Evolutionary conservation across 1,140 invertebrate species (phyloP), one percentile per base, ranked within the genome.

Genomic region (Camponotus vicinus): DNA sequence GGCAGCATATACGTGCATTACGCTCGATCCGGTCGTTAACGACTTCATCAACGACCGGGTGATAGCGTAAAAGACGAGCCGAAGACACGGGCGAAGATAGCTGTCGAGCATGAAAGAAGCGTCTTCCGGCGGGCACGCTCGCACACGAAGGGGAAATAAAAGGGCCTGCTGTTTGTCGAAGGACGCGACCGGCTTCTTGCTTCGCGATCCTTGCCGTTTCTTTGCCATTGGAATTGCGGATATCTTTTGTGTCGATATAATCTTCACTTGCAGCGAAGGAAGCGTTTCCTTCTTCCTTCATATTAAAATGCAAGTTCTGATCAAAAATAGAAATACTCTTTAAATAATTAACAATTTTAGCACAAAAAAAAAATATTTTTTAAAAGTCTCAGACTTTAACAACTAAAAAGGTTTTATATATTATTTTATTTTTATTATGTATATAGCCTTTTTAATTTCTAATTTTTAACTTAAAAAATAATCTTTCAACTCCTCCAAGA

Each of bases 11-110:
- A 82, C 79, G 57, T 49, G 55, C 69, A 82, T 80, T 86, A 85
- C 85, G 66, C 66, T 27, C 66, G 85, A 86, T 86, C 66, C 78
- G 45, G 57, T 32, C 77, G 78, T 82, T 86, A 82, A 86, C 78
- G 85, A 86, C 55, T 87, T 88, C 69, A 75, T 80, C 75, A 82
- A 86, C 80, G 77, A 80, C 69, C 57, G 55, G 55, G 8, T 85
- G 64, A 79, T 64, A 57, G 42, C 63, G 66, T 37, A 73, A 66
- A 59, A 75, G 76, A 70, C 27, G 49, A 45, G 42, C 49, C 70
- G 63, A 75, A 86, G 85, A 83, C 61, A 69, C 79, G 69, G 21
- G 27, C 69, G 55, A 55, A 40, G 78, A 82, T 82, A 61, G 67
- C 52, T 37, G 69, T 75, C 40, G 79, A 37, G 55, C 42, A 18